Base-by-base conservation (phyloP, 2,797 vertebrate genomes). In the Eulemur mongoz region DNA sequence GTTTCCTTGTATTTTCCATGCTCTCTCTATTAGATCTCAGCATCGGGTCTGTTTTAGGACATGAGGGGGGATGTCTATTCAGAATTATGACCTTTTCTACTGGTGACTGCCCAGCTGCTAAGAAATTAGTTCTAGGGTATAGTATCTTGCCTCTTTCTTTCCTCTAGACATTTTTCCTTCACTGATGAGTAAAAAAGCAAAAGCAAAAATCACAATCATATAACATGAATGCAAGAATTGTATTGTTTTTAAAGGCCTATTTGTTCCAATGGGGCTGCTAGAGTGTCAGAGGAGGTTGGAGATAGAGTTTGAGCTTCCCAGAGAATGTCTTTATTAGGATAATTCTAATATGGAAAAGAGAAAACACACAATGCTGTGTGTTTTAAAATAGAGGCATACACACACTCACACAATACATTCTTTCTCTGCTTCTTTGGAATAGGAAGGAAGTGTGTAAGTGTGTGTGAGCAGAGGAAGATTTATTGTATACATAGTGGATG, bases 401-500 rank as follows among this genome's bases (percentile, higher is more conserved):
- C 23, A 54, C 12, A 27, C 4, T n/a, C 9, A 43, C 2, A n/a
- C 40, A 84, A 35, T 75, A n/a, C 2, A 25, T 78, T 38, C 75
- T 43, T 89, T 61, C 14, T 75, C 32, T 78, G 52, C 27, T 61
- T 88, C 40, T 65, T 32, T 69, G 30, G 20, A 50, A 72, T 1
- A 40, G 27, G 17, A 63, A 81, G 54, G 40, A 48, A 89, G 40
- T 40, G 13, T 73, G 30, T 75, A 76, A 54, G 70, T 45, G 12
- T 83, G 75, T 76, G 15, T 27, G 78, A 88, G 40, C 50, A 65
- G 38, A 72, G 48, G 23, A 57, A 89, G 54, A 94, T 96, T 95
- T 95, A 95, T 95, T 95, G 30, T 96, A 89, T 94, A 96, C 95
- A 96, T 67, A 95, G 86, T 89, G 63, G 82, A 96, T 91, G 69